These are phyloP conservation scores for Aulostomus chinensis DNA, from an alignment of 2,797 vertebrate genomes.

Conservation along the genomic window DNA sequence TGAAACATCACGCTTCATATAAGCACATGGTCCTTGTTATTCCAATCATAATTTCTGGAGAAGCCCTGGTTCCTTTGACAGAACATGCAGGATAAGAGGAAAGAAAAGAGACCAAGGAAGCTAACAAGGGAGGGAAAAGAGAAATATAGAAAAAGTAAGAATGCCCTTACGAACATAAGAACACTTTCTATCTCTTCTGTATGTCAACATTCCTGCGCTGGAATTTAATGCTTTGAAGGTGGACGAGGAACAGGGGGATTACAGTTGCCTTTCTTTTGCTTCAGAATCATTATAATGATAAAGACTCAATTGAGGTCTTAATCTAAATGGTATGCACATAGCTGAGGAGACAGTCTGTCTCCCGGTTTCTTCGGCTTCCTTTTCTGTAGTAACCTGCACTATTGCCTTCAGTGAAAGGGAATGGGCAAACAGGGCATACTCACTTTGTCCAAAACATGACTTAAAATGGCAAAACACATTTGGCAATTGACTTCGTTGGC, in stretches of 20 bases:
- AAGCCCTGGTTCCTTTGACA: conserved; percentile 43
- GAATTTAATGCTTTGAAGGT: too few species aligned
- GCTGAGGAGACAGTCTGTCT: too few species aligned
- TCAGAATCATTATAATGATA: conserved; percentile 55
- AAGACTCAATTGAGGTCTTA: too few species aligned
- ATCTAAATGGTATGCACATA: too few species aligned
- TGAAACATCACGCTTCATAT: conserved; percentile 61
- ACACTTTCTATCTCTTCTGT: conserved; percentile 45
- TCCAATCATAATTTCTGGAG: conserved; percentile 62
- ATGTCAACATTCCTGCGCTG: conserved; percentile 67
- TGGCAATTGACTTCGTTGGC: neutral
- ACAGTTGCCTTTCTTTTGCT: conserved; percentile 56
- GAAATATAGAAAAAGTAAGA: neutral
- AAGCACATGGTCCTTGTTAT: conserved; percentile 78
- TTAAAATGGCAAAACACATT: conserved; percentile 24
- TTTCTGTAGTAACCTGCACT: neutral
- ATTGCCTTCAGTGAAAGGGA: conserved; percentile 12
- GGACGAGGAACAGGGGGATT: too few species aligned
- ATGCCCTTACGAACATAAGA: too few species aligned
- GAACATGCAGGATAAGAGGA: conserved; percentile 27
- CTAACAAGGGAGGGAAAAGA: conserved; percentile 12
- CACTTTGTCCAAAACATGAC: conserved; percentile 8
- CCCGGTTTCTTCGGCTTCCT: too few species aligned
- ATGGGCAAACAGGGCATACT: conserved; percentile 33
- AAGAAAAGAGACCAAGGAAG: conserved; percentile 10